phyloP scores from a whole-genome alignment of 35 echinoderm and acorn worm genomes.

The Chiridota heheva region DNA sequence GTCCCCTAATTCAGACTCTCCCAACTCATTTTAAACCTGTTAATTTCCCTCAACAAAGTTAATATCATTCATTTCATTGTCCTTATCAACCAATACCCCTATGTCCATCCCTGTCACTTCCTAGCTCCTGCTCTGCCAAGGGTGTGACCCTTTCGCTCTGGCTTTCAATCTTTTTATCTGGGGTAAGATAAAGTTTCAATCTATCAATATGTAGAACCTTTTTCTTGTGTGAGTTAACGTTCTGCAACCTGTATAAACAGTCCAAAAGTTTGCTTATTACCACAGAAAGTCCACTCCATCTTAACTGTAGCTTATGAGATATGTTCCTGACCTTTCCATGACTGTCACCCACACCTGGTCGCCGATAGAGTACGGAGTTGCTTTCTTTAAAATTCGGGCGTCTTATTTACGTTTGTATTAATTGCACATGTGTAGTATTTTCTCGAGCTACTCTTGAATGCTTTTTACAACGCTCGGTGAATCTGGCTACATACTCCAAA shows the following conservation, averaged over 20 bases:
- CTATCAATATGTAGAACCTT: constrained; percentile 62
- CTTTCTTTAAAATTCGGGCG: neutral
- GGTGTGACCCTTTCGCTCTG: neutral
- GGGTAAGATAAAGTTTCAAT: constrained; percentile 36
- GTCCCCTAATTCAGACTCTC: neutral
- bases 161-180: neutral
- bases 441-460: constrained; percentile 25
- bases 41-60: neutral
- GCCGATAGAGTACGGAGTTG: neutral
- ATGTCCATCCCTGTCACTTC: neutral
- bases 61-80: neutral
- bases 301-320: constrained; percentile 48
- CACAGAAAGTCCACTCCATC: constrained; percentile 59
- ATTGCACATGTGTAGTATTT: neutral
- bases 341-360: constrained; percentile 50
- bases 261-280: constrained; percentile 39
- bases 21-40: neutral
- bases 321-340: neutral
- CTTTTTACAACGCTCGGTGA: neutral
- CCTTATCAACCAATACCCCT: neutral
- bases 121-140: neutral
- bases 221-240: neutral
- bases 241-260: constrained; percentile 57
- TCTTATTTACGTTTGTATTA: constrained; percentile 57
- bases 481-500: constrained; percentile 13